phyloP scores from a whole-genome alignment of 1,140 invertebrate genomes.

The Venustaconcha ellipsiformis region DNA sequence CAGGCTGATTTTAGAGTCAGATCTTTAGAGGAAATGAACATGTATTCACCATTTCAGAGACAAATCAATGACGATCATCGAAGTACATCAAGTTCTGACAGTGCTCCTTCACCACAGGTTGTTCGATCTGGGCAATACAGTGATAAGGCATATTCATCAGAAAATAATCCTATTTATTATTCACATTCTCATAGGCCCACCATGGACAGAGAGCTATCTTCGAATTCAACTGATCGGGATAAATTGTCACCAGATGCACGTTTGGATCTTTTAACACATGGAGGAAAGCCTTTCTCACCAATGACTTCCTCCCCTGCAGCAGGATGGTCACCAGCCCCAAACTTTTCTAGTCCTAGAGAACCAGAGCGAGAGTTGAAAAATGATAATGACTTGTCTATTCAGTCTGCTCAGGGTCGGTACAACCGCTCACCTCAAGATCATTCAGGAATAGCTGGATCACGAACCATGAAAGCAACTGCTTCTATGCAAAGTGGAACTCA shows the following conservation, averaged over 20 bases:
- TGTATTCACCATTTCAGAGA: conserved; percentile 13
- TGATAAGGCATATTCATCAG: conserved; percentile 1
- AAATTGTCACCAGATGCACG: conserved; percentile 27
- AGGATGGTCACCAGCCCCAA: conserved; percentile 12
- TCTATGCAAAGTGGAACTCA: conserved; percentile 12
- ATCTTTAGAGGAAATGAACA: conserved; percentile 25
- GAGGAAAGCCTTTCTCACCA: conserved; percentile 10
- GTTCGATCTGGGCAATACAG: conserved; percentile 9
- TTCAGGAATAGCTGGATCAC: conserved; percentile 3
- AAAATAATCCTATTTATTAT: conserved; percentile 10
- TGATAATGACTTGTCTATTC: conserved; percentile 24
- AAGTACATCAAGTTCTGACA: conserved; percentile 12
- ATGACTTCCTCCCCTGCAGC: not conserved
- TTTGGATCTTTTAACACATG: conserved; percentile 22
- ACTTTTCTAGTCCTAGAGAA: conserved; percentile 30
- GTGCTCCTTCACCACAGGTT: conserved; percentile 6
- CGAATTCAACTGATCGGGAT: conserved; percentile 9
- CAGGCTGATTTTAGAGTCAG: not conserved
- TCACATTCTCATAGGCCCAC: not conserved
- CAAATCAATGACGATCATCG: conserved; percentile 2
- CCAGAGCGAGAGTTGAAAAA: conserved; percentile 14
- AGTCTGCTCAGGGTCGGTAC: conserved; percentile 22
- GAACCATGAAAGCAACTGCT: conserved; percentile 23
- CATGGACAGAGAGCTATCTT: too few relatives aligned
- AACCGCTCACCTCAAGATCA: conserved; percentile 16